These are phyloP conservation scores for Meiosimyza platycephala DNA, from an alignment of 2,888 invertebrate species.

Conservation along the genomic window DNA sequence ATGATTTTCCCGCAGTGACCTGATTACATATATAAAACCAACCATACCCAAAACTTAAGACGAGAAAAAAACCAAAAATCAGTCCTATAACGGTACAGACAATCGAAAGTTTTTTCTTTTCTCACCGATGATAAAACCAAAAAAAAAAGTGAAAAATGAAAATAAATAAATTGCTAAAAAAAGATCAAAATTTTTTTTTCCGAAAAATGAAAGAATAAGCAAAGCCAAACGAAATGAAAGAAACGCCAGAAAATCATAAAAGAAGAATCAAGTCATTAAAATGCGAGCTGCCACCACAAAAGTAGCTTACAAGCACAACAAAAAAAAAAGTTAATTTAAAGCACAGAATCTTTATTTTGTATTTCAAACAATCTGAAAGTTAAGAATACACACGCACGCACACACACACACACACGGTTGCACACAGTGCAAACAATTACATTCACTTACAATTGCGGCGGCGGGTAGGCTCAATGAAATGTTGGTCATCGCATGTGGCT, in stretches of 20 bases:
- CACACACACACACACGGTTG: constrained; percentile 26
- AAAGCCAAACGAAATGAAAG: neutral
- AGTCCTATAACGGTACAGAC: constrained; percentile 50
- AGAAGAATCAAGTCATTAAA: neutral
- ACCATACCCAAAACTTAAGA: constrained; percentile 41
- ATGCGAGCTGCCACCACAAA: neutral
- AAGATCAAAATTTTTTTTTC: neutral
- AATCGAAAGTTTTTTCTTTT: constrained; percentile 61
- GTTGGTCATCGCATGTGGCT: constrained; percentile 2
- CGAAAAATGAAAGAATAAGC: too few relatives aligned
- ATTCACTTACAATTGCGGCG: constrained; percentile 31
- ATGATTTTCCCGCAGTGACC: constrained; percentile 48
- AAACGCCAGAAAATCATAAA: neutral
- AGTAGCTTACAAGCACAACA: neutral
- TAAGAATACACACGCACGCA: constrained; percentile 39
- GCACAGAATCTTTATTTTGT: constrained; percentile 29
- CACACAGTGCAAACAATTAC: constrained; percentile 35
- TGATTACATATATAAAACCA: constrained; percentile 56
- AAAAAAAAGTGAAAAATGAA: constrained; percentile 13
- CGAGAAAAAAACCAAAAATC: constrained; percentile 31
- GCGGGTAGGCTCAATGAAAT: constrained; percentile 11
- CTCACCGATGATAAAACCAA: constrained; percentile 19
- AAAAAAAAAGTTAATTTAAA: constrained; percentile 15
- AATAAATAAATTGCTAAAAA: constrained; percentile 13
- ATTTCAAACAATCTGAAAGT: constrained; percentile 44